A percentile compares a stretch with the other conserved stretches of the same genome.
Evolutionary conservation across 2,797 vertebrate genomes (phyloP).

Genomic region (Phoebastria nigripes): DNA sequence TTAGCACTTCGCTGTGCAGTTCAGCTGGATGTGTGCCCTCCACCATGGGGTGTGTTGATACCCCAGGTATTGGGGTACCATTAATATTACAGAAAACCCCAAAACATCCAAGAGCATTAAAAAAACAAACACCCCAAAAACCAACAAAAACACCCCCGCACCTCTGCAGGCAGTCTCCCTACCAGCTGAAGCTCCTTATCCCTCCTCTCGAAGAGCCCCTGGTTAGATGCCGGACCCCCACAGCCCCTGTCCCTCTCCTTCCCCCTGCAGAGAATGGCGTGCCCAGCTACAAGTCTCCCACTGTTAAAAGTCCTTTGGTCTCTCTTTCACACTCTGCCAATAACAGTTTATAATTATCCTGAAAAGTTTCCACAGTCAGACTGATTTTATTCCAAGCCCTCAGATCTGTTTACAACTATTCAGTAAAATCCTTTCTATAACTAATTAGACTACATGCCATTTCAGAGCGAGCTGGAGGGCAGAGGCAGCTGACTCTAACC

Average conservation of each 20-base stretch:
- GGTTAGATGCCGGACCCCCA: neutral
- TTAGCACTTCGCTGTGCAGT: neutral
- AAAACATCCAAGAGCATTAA: neutral
- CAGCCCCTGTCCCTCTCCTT: neutral
- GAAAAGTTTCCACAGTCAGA: constrained; percentile 47
- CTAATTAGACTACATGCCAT: constrained; percentile 57
- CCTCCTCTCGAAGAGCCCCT: neutral
- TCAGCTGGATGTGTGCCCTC: neutral
- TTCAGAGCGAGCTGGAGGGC: constrained; percentile 43
- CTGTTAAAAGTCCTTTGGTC: neutral
- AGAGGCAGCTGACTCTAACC: constrained; percentile 56
- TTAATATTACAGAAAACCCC: neutral
- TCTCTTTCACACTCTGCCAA: neutral
- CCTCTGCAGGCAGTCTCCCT: neutral
- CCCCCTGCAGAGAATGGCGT: neutral
- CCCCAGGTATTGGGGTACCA: neutral
- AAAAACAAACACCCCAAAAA: neutral
- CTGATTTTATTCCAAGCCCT: constrained; percentile 50
- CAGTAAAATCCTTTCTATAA: constrained; percentile 46
- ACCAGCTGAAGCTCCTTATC: neutral
- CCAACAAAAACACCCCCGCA: neutral
- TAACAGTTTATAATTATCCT: constrained; percentile 52
- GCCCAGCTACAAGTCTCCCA: neutral
- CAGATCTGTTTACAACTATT: constrained; percentile 57
- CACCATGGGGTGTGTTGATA: neutral